Conservation (phyloP, 2,888 invertebrate genomes). For the Drosophila helvetica region DNA sequence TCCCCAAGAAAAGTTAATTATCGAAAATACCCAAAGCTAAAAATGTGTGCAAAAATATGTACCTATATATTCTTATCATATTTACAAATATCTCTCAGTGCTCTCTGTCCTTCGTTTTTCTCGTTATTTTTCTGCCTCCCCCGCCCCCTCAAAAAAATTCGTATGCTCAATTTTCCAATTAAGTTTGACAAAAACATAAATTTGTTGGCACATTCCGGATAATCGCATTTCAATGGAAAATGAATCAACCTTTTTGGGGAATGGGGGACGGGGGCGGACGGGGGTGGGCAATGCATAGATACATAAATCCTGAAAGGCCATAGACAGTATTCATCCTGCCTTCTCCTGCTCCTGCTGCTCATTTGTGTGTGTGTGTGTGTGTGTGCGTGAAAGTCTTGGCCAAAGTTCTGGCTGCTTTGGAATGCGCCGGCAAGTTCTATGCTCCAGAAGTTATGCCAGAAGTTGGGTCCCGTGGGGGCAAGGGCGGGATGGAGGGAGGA, state of each 20-base stretch:
- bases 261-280: no score
- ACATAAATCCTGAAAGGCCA: conserved; percentile 29
- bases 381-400: conserved; percentile 59
- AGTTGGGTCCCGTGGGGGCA: conserved; percentile 7
- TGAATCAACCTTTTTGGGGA: conserved; percentile 31
- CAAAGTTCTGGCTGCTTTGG: conserved; percentile 49
- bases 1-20: neutral
- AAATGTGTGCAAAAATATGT: neutral
- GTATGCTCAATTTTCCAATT: conserved; percentile 41
- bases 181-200: conserved; percentile 38
- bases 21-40: neutral
- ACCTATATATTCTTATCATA: no score
- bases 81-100: neutral
- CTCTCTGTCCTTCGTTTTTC: conserved; percentile 2
- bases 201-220: conserved; percentile 38
- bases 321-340: conserved; percentile 15
- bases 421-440: conserved; percentile 49
- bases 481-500: no score
- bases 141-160: conserved; percentile 1
- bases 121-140: neutral
- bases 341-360: neutral
- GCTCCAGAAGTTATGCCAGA: conserved; percentile 53
- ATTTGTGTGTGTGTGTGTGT: conserved; percentile 21
- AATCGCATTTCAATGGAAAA: conserved; percentile 37
- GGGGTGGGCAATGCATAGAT: conserved; percentile 1